Conservation (phyloP, 1,140 invertebrate genomes). For the Drosophila pallidifrons region DNA sequence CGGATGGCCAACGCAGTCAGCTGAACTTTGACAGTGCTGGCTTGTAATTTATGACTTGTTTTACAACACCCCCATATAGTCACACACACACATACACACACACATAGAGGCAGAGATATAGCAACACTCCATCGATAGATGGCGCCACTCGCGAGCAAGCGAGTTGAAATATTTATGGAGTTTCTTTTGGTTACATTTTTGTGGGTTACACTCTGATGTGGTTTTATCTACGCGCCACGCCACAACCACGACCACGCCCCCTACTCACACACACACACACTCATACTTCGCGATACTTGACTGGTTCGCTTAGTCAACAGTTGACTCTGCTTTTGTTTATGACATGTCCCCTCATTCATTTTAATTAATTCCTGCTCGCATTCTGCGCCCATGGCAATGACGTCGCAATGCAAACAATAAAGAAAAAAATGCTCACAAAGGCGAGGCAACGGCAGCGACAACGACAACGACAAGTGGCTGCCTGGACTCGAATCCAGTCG, state of each 20-base stretch:
- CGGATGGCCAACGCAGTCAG: constrained; percentile 72
- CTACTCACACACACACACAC: constrained; percentile 5
- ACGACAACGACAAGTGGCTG: constrained; percentile 42
- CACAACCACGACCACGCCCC: constrained; percentile 53
- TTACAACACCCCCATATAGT: constrained; percentile 70
- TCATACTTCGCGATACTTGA: background rate
- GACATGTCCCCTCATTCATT: constrained; percentile 83
- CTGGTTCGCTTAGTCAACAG: constrained; percentile 75
- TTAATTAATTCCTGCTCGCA: constrained; percentile 80
- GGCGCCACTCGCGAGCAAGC: constrained; percentile 71
- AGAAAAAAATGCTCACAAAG: constrained; percentile 47
- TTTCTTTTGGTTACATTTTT: constrained; percentile 79
- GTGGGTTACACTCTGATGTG: constrained; percentile 64
- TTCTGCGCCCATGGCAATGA: constrained; percentile 79
- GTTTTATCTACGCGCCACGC: constrained; percentile 68
- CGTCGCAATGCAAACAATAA: constrained; percentile 79
- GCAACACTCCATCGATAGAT: constrained; percentile 68
- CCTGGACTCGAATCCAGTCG: constrained; percentile 21
- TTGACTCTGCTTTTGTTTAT: constrained; percentile 79
- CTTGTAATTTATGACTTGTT: constrained; percentile 81
- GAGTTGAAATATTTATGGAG: constrained; percentile 80
- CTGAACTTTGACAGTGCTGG: constrained; percentile 79
- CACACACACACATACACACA: constrained; percentile 35
- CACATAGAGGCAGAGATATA: constrained; percentile 3
- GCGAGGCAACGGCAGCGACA: constrained; percentile 21